Percentiles rank a stretch among this genome's conserved stretches.
phyloP scores from a whole-genome alignment of 1,140 invertebrate species.

The Laupala kohalensis region DNA sequence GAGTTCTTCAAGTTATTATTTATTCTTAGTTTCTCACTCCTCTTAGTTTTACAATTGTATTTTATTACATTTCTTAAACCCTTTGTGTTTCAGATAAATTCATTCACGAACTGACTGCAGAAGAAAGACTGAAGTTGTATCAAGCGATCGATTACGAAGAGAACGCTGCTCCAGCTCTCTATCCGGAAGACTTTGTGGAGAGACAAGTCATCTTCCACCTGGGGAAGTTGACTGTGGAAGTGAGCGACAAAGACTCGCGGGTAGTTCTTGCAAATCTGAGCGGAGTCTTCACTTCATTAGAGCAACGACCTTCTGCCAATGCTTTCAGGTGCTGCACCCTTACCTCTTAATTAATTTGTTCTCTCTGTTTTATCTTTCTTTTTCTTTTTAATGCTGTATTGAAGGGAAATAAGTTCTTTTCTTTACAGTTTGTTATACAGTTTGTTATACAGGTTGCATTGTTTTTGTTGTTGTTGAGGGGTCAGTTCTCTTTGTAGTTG shows the following conservation, averaged over 20 bases:
- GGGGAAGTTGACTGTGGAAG: conserved; percentile 42
- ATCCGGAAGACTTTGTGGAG: conserved; percentile 69
- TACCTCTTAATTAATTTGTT: no score
- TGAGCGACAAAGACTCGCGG: conserved; percentile 36
- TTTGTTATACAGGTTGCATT: no score
- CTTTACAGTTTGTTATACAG: no score
- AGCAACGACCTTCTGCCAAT: conserved; percentile 64
- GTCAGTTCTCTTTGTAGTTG: no score
- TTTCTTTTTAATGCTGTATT: no score
- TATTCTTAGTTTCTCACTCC: no score
- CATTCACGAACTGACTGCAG: conserved; percentile 76
- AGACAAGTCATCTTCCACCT: conserved; percentile 54
- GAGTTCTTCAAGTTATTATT: no score
- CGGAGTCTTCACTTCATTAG: conserved; percentile 51
- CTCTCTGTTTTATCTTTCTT: no score
- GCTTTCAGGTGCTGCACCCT: conserved; percentile 37
- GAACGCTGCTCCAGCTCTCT: conserved; percentile 53
- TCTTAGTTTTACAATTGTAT: no score
- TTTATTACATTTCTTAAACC: no score
- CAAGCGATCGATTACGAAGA: conserved; percentile 94
- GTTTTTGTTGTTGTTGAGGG: no score
- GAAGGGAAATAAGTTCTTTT: no score
- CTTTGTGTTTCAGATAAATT: conserved; percentile 56
- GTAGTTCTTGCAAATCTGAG: conserved; percentile 44
- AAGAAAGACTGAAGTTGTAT: conserved; percentile 87